phyloP scores from a whole-genome alignment of 2,888 invertebrate species.

The Machimus rusticus region DNA sequence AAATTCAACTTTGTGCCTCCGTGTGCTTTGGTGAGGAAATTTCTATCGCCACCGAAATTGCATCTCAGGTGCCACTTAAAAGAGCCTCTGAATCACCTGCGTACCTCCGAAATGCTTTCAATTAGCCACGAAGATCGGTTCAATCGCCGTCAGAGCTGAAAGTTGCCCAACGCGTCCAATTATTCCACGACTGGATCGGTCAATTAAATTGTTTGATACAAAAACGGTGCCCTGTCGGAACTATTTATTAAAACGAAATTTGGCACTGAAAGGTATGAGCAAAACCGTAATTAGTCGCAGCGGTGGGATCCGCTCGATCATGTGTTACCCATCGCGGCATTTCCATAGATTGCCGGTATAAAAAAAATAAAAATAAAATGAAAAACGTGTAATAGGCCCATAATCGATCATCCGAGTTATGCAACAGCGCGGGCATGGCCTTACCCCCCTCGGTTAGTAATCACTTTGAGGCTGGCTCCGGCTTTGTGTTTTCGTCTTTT shows the following conservation, averaged over 20 bases:
- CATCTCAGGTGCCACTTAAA: background rate
- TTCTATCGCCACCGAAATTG: background rate
- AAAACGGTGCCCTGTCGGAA: background rate
- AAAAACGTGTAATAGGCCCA: background rate
- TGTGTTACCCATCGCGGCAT: background rate
- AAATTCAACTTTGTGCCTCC: background rate
- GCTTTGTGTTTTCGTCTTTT: background rate
- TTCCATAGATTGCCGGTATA: background rate
- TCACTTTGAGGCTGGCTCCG: background rate
- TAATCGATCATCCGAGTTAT: background rate
- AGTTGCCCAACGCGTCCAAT: background rate
- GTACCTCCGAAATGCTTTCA: background rate
- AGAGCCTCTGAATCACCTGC: background rate
- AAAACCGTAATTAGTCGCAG: background rate
- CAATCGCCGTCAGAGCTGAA: background rate
- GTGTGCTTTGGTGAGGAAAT: background rate
- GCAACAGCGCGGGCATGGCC: background rate
- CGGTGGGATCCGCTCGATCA: background rate
- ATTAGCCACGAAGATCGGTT: background rate
- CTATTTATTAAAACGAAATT: slow-evolving; percentile 3
- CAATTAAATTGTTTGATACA: background rate
- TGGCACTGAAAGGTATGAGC: background rate
- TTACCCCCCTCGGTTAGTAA: background rate
- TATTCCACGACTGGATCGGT: background rate
- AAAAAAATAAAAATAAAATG: background rate